Conservation (phyloP, 2,888 invertebrate species). For the Lissonota sp. region DNA sequence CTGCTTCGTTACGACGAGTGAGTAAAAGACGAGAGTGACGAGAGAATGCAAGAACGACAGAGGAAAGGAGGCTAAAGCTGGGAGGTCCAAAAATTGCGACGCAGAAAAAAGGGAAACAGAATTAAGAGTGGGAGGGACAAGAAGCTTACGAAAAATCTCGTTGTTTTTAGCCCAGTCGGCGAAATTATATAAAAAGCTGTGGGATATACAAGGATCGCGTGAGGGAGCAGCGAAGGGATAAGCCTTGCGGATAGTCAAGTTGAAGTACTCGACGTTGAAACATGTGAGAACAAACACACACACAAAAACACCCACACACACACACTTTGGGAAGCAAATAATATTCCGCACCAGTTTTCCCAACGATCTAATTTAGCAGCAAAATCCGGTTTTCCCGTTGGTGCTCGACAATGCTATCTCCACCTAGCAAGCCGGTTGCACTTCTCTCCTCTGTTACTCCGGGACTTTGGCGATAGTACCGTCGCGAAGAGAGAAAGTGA, state of each 20-base stretch:
- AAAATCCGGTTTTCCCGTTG: constrained; percentile 61
- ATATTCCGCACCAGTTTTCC: constrained; percentile 62
- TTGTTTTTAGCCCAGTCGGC: constrained; percentile 53
- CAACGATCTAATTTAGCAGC: constrained; percentile 69
- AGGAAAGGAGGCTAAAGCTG: constrained; percentile 1
- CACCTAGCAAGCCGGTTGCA: constrained; percentile 57
- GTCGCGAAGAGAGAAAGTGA: constrained; percentile 24
- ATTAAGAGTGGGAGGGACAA: not conserved
- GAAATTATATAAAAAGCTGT: constrained; percentile 49
- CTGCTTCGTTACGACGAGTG: constrained; percentile 41
- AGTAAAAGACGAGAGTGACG: constrained; percentile 40
- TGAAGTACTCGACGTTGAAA: constrained; percentile 29
- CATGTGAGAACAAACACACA: constrained; percentile 4
- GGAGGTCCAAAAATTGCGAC: not conserved
- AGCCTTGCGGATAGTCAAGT: constrained; percentile 23
- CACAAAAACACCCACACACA: constrained; percentile 8
- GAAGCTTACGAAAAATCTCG: constrained; percentile 39
- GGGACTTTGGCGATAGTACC: constrained; percentile 12
- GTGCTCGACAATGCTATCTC: constrained; percentile 66
- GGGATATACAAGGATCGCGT: constrained; percentile 4
- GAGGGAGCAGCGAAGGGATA: constrained; percentile 7
- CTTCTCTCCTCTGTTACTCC: constrained; percentile 29
- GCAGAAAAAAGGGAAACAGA: not conserved
- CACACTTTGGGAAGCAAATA: constrained; percentile 54
- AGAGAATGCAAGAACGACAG: constrained; percentile 7